phyloP scores from a whole-genome alignment of 1,140 invertebrate species.

The Lucilia sericata region DNA sequence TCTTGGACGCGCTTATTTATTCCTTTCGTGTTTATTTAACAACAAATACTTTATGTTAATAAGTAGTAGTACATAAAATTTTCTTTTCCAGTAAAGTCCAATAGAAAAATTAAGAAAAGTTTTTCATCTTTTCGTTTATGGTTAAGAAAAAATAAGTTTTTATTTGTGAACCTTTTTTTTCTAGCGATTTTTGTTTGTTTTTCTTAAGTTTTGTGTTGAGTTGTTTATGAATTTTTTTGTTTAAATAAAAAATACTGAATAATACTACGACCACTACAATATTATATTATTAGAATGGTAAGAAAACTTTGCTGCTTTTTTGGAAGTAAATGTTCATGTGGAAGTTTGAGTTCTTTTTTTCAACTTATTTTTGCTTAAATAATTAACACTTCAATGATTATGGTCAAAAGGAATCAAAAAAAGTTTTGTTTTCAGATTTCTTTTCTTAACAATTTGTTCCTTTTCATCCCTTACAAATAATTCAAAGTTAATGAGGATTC shows the following conservation, averaged over 20 bases:
- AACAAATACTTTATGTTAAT: no score
- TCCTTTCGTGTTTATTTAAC: no score
- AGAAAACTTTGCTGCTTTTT: conserved; percentile 35
- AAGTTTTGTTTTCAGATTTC: not conserved
- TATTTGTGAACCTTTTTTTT: not conserved
- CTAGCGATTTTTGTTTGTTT: not conserved
- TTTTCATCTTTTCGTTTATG: conserved; percentile 9
- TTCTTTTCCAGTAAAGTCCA: no score
- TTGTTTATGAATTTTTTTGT: conserved; percentile 27
- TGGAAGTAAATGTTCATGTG: not conserved
- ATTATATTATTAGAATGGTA: not conserved
- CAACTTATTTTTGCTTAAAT: conserved; percentile 32
- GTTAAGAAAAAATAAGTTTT: conserved; percentile 21
- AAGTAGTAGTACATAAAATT: no score
- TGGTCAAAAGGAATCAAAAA: conserved; percentile 34
- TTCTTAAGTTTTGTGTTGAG: not conserved
- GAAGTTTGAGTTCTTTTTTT: conserved; percentile 1
- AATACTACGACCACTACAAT: no score
- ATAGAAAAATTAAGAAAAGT: not conserved
- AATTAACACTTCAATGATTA: conserved; percentile 46
- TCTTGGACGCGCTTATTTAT: no score
- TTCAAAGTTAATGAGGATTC: not conserved
- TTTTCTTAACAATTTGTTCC: not conserved
- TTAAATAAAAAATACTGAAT: not conserved
- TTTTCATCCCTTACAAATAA: not conserved